Evolutionary conservation across 2,113 vertebrate species (phyloP).

Genomic region (Chaetops frenatus): DNA sequence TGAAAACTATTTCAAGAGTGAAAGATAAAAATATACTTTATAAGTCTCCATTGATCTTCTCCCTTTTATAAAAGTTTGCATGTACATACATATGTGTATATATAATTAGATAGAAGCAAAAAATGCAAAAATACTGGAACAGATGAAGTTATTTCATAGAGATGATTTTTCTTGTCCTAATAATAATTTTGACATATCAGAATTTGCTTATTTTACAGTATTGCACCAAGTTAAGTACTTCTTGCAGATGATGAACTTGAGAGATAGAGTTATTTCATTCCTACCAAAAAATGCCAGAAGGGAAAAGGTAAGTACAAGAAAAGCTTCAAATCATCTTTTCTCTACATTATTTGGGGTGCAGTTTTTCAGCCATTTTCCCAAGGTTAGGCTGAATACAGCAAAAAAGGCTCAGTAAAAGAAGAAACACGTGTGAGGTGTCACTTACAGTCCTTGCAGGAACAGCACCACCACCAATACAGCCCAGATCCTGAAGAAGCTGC

Average conservation of each 20-base stretch:
- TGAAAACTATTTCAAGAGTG: background rate
- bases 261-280: background rate
- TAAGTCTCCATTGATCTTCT: background rate
- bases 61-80: background rate
- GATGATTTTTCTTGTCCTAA: background rate
- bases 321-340: background rate
- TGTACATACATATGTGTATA: fast-evolving
- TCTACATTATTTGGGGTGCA: fast-evolving
- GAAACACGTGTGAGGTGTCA: fast-evolving
- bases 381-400: background rate
- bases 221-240: background rate
- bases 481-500: background rate
- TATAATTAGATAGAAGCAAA: background rate
- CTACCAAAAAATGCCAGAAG: background rate
- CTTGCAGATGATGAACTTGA: background rate
- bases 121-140: background rate
- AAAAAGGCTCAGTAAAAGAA: background rate
- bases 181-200: background rate
- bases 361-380: background rate
- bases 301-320: background rate
- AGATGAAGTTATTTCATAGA: background rate
- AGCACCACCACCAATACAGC: fast-evolving
- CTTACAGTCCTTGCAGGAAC: background rate
- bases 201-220: background rate
- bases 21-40: background rate